These are phyloP conservation scores for Lates calcarifer DNA, from an alignment of 2,113 vertebrate genomes.

Conservation along the genomic window DNA sequence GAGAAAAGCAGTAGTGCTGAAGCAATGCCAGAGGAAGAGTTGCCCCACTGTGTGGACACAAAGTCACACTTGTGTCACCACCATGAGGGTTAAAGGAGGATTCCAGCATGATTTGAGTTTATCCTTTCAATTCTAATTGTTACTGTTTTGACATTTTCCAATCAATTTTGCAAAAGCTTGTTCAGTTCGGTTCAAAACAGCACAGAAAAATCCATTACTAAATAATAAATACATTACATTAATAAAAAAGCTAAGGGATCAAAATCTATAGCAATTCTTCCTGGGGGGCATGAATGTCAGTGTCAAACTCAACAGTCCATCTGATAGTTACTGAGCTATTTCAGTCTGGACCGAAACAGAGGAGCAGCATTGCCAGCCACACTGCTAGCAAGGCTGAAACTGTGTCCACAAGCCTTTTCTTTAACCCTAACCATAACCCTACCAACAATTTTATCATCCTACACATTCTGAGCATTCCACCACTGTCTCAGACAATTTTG, in stretches of 20 bases:
- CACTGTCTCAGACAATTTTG: not conserved
- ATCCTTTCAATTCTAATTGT: not conserved
- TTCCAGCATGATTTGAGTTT: slow-evolving; percentile 57
- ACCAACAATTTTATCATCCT: not conserved
- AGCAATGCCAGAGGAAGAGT: not conserved
- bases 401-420: not conserved
- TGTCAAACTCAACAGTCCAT: not conserved
- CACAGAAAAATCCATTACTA: no score
- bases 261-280: not conserved
- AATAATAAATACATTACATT: no score
- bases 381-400: not conserved
- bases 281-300: not conserved
- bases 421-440: not conserved
- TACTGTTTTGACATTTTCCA: not conserved
- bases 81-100: slow-evolving; percentile 14
- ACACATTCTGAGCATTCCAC: not conserved
- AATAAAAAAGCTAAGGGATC: not conserved
- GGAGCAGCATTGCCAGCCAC: not conserved
- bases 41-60: not conserved
- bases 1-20: not conserved
- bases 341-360: not conserved
- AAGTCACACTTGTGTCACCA: slow-evolving; percentile 1
- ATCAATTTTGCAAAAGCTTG: no score
- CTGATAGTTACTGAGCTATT: not conserved
- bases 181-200: no score